These are phyloP conservation scores for Pygathrix nemaeus DNA, from an alignment of 2,113 vertebrate species.

Conservation along the genomic window DNA sequence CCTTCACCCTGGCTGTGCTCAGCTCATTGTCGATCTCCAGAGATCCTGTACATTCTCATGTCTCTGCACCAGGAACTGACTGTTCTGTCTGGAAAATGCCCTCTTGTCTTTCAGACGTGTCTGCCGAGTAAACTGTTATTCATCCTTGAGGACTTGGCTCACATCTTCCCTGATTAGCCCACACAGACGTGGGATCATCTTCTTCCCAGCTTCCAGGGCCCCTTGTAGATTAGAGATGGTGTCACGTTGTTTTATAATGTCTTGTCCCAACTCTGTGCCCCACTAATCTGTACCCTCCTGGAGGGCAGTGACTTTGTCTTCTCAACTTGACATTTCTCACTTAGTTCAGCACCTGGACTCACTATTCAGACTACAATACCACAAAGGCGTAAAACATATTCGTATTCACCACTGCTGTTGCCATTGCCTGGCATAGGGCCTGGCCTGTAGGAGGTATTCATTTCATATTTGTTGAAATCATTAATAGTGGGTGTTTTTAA, in stretches of 20 bases:
- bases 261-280: not conserved
- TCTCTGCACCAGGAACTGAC: not conserved
- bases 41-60: not conserved
- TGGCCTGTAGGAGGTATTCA: not conserved
- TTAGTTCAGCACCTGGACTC: not conserved
- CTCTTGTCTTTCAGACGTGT: not conserved
- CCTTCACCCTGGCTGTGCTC: not conserved
- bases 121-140: not conserved
- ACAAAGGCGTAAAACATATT: not conserved
- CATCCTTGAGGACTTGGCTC: not conserved
- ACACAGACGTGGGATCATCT: not conserved
- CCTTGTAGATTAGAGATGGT: not conserved
- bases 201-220: not conserved
- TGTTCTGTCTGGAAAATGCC: slow-evolving; percentile 22
- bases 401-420: not conserved
- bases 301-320: not conserved
- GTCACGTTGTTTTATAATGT: not conserved
- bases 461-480: not conserved
- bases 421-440: not conserved
- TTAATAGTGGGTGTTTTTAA: not conserved
- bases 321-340: not conserved
- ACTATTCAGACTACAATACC: not conserved
- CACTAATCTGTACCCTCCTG: not conserved
- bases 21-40: not conserved
- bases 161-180: not conserved